Evolutionary conservation across 2,113 vertebrate species (phyloP), one percentile per base, ranked within the genome.

Genomic region (Pycnonotus jocosus): DNA sequence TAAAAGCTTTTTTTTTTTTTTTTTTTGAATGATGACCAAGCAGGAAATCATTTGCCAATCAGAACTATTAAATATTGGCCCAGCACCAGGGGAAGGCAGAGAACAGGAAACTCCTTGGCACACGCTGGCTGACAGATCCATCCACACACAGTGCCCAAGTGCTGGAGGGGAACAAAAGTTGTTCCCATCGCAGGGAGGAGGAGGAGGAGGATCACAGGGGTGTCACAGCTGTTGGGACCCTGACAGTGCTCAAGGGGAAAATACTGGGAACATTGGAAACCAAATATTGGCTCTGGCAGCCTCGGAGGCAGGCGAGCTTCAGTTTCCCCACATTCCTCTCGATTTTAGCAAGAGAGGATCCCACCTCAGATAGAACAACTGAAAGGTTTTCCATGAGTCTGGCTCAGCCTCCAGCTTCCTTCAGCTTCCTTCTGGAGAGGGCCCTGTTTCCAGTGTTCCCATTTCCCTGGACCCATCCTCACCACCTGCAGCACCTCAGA

Each of bases 1-100:
- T 90, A 47, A 84, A 85, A 56, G 6, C 5, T 0, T 30, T 42
- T 50, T 57, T 72, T 51, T 12, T 56, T 33, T 18, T 44, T 70
- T 38, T 56, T 35, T 61, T 56, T 42, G 3, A 38, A 25, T 56
- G 76, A 89, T 93, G 51, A 61, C 60, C 48, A 87, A 80, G 73
- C 66, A 86, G 57, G 28, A 90, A 95, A 92, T 70, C 0, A 0
- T 94, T 91, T 96, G 74, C 81, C 89, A 94, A 76, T 95, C 88
- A 95, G 88, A 94, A 77, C 74, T 86, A 93, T 95, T 96, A 97
- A 96, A 92, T 64, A 33, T 83, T 97, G 96, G 96, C 97, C 60
- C 5, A 13, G 60, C 64, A 88, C 74, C 95, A 95, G 60, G 57
- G 35, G 30, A 92, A 93, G 60, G 73, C 5, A 6, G 88, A 89